Evolutionary conservation across 2,888 invertebrate species (phyloP).

Genomic region (Siphonodentalium dalli): DNA sequence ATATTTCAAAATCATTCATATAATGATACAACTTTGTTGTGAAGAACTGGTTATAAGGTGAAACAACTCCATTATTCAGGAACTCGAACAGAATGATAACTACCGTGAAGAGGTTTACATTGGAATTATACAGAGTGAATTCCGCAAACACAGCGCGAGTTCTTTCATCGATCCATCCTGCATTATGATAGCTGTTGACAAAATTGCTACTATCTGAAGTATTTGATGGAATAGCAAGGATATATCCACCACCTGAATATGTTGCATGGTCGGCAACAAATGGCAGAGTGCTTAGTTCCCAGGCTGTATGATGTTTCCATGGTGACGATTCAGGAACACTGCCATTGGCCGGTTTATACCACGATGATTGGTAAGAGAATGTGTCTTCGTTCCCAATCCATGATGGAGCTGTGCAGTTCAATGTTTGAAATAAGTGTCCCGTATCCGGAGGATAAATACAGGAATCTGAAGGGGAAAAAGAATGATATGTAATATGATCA

Average conservation of each 20-base stretch:
- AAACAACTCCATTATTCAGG: conserved; percentile 30
- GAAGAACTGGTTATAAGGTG: conserved; percentile 37
- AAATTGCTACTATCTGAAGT: not conserved
- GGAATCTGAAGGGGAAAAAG: conserved; percentile 12
- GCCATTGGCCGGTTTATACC: conserved; percentile 21
- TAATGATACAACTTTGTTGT: conserved; percentile 38
- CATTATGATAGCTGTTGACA: conserved; percentile 22
- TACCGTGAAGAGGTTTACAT: conserved; percentile 40
- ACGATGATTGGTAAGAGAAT: conserved; percentile 28
- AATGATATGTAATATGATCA: too few relatives aligned
- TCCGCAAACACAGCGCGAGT: conserved; percentile 42
- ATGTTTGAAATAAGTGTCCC: conserved; percentile 11
- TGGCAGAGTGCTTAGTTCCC: conserved; percentile 35
- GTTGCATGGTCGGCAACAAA: conserved; percentile 36
- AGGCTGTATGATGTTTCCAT: conserved; percentile 38
- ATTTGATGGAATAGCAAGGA: conserved; percentile 25
- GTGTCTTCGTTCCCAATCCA: conserved; percentile 35
- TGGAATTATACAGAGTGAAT: conserved; percentile 42
- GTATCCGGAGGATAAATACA: conserved; percentile 17
- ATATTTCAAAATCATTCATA: conserved; percentile 29
- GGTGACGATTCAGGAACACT: not conserved
- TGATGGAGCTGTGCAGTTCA: conserved; percentile 30
- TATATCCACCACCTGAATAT: conserved; percentile 50
- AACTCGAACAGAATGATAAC: conserved; percentile 42
- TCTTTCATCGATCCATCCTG: conserved; percentile 39